A percentile compares a stretch with the other conserved stretches of the same genome.
Evolutionary conservation across 2,888 invertebrate species (phyloP).

Genomic region (Calephelis perditalis): DNA sequence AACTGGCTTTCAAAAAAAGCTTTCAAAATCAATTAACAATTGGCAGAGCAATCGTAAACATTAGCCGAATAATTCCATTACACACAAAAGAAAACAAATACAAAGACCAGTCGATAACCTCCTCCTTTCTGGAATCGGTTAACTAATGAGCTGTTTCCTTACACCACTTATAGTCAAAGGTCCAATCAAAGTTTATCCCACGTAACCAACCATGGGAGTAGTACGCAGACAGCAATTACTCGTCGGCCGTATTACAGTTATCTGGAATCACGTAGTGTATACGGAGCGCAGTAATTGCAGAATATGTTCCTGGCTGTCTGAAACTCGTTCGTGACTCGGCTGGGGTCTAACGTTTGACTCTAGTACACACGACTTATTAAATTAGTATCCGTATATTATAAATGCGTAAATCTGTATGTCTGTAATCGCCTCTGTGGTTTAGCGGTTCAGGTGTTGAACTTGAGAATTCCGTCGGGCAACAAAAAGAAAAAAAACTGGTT

Average conservation of each 20-base stretch:
- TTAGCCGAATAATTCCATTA: too few species aligned
- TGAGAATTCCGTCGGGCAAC: too few species aligned
- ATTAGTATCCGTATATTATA: too few species aligned
- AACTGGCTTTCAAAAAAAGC: too few species aligned
- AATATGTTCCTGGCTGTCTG: slow-evolving; percentile 6
- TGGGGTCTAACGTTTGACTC: neutral
- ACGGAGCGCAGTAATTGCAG: slow-evolving; percentile 9
- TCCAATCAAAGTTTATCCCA: neutral
- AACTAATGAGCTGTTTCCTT: neutral
- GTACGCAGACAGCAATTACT: neutral
- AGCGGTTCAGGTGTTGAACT: too few species aligned
- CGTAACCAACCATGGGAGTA: neutral
- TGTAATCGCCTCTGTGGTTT: too few species aligned
- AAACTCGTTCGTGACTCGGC: slow-evolving; percentile 3
- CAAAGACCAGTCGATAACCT: neutral
- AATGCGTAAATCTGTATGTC: too few species aligned
- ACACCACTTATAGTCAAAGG: neutral
- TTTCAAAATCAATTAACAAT: too few species aligned
- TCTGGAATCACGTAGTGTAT: neutral
- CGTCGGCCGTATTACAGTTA: neutral
- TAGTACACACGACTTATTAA: neutral
- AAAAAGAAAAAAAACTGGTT: too few species aligned
- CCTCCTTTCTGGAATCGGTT: neutral
- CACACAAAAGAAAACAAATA: too few species aligned
- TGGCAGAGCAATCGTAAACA: too few species aligned